Evolutionary conservation across 2,113 vertebrate species (phyloP), one percentile per base, ranked within the genome.

Genomic region (Hirundichthys speculiger): DNA sequence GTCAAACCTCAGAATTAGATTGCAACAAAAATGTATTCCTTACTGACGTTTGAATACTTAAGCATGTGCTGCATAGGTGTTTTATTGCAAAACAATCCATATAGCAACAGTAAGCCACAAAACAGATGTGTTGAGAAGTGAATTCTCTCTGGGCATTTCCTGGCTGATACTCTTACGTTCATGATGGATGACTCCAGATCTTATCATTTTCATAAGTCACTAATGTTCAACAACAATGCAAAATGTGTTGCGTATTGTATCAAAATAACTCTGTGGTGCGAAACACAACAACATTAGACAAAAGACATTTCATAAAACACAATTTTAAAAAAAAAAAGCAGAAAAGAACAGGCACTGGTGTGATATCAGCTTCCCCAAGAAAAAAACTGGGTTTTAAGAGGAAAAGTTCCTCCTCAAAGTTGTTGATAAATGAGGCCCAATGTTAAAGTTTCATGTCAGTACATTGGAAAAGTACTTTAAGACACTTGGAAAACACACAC

Each of bases 91-190:
- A 51, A 53, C 19, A 46, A 39, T 20, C 39, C 56, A 38, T 27
- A 40, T 13, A 41, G 22, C 30, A 62, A 55, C 43, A 62, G 43
- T 54, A 52, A 27, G 19, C 27, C 42, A 39, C 21, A 12, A 43
- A 34, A 8, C 34, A n/a, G 47, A 43, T 9, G 11, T 52, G 19
- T 40, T 25, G 49, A 8, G 0, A 54, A 25, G 39, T 30, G 11
- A 40, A 54, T 21, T 54, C 50, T 66, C 34, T n/a, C 46, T 34
- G 1, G 18, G 30, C 15, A 18, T 3, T 30, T 8, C 18, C 16
- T 30, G 12, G 40, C 48, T 73, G 34, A 13, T 22, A 27, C 30
- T 34, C 30, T 10, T 5, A 34, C 9, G 30, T 34, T 34, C 30
- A 24, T 60, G 30, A 60, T 41, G 47, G 34, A 51, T 50, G 22